Conservation (phyloP, 2,888 invertebrate genomes). For the Chloromyia formosa region DNA sequence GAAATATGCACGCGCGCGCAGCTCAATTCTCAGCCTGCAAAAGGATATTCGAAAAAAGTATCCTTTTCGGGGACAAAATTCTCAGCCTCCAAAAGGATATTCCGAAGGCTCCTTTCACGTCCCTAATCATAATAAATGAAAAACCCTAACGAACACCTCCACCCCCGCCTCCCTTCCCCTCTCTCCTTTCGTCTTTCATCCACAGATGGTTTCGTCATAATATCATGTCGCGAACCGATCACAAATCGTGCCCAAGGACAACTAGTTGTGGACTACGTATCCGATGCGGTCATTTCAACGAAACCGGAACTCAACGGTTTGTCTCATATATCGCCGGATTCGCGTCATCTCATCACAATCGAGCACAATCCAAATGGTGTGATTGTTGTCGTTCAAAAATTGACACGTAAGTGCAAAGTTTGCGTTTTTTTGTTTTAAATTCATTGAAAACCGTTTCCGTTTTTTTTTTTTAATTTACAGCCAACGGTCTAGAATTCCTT, state of each 20-base stretch:
- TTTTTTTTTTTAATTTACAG: constrained; percentile 61
- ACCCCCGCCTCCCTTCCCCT: too few species aligned
- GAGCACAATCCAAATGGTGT: constrained; percentile 67
- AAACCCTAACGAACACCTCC: too few species aligned
- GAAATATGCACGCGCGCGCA: too few species aligned
- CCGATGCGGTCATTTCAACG: constrained; percentile 73
- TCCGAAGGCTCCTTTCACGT: too few species aligned
- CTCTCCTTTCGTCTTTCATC: too few species aligned
- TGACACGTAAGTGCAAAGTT: constrained; percentile 66
- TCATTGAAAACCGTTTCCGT: background rate
- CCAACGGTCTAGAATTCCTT: constrained; percentile 71
- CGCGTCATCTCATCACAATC: constrained; percentile 73
- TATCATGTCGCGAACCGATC: constrained; percentile 75
- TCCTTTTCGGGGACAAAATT: too few species aligned
- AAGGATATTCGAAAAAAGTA: too few species aligned
- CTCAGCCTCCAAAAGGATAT: too few species aligned
- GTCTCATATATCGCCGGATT: constrained; percentile 76
- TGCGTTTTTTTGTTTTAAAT: constrained; percentile 2
- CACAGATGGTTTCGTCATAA: constrained; percentile 77
- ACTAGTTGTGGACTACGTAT: constrained; percentile 75
- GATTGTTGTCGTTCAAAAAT: constrained; percentile 72
- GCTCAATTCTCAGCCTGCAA: too few species aligned
- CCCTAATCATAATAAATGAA: too few species aligned
- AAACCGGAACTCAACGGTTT: constrained; percentile 71
- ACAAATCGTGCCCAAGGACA: constrained; percentile 72